Conservation (phyloP, 1,140 invertebrate genomes). For the Drosophila pseudoananassae region DNA sequence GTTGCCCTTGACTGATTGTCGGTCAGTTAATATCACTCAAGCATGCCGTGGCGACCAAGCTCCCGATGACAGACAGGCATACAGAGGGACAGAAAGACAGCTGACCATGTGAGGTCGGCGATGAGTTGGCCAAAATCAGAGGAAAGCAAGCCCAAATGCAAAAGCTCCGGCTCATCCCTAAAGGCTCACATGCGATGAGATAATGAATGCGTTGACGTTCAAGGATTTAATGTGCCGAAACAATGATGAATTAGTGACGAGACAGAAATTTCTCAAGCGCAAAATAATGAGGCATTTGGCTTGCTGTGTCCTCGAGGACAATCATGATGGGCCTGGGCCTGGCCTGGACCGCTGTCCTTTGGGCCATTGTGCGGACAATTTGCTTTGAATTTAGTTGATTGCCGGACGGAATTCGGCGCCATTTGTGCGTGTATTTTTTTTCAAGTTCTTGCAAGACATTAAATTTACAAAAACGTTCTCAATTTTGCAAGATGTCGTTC, state of each 20-base stretch:
- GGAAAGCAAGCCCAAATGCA: background rate
- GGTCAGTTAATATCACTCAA: slow-evolving; percentile 83
- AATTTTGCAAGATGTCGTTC: slow-evolving; percentile 23
- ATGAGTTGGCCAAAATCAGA: slow-evolving; percentile 71
- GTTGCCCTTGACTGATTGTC: slow-evolving; percentile 72
- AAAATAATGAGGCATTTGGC: slow-evolving; percentile 77
- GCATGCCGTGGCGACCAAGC: slow-evolving; percentile 57
- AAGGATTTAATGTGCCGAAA: slow-evolving; percentile 83
- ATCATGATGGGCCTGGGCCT: slow-evolving; percentile 36
- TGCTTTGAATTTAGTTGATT: slow-evolving; percentile 82
- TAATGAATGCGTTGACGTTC: slow-evolving; percentile 82
- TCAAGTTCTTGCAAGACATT: slow-evolving; percentile 33
- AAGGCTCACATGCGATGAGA: slow-evolving; percentile 60
- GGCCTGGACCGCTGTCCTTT: slow-evolving; percentile 14
- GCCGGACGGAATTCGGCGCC: slow-evolving; percentile 72
- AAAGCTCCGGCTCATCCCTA: slow-evolving; percentile 1
- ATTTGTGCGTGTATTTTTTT: slow-evolving; percentile 46
- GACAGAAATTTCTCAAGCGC: slow-evolving; percentile 82
- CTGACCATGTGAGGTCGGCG: slow-evolving; percentile 62
- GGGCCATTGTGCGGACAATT: slow-evolving; percentile 72
- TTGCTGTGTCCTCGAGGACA: slow-evolving; percentile 26
- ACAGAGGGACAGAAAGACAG: slow-evolving; percentile 33
- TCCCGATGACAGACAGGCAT: slow-evolving; percentile 43
- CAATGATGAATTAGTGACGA: slow-evolving; percentile 83
- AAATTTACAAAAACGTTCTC: slow-evolving; percentile 46